Conservation (phyloP, 2,113 vertebrate species). For the Lontra canadensis region DNA sequence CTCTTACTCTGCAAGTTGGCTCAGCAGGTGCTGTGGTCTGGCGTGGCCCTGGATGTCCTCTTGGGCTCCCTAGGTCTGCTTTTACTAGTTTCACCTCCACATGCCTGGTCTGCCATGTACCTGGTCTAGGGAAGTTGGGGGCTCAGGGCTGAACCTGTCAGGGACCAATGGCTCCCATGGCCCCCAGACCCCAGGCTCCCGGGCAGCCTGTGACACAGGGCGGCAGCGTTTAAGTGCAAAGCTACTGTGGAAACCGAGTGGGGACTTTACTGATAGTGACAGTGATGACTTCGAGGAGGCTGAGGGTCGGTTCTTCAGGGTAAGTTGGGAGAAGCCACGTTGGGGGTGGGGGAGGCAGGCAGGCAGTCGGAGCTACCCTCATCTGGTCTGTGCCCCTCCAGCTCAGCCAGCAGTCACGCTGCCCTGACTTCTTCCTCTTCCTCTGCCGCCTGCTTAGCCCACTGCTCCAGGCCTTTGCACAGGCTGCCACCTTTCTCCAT, state of each 20-base stretch:
- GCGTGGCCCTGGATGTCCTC: neutral
- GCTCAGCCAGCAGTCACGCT: slow-evolving; percentile 87
- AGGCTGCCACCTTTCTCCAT: slow-evolving; percentile 82
- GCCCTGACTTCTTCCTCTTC: slow-evolving; percentile 90
- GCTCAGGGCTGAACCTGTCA: neutral
- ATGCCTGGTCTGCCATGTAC: neutral
- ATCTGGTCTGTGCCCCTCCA: slow-evolving; percentile 49
- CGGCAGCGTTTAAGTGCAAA: slow-evolving; percentile 57
- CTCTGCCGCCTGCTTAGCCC: slow-evolving; percentile 91
- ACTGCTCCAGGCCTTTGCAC: slow-evolving; percentile 85
- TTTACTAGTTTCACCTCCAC: neutral
- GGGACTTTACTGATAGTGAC: slow-evolving; percentile 87
- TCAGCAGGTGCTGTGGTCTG: neutral
- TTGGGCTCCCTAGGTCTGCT: neutral
- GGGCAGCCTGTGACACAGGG: slow-evolving; percentile 85
- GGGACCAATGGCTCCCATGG: neutral
- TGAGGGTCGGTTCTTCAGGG: slow-evolving; percentile 88
- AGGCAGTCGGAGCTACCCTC: neutral
- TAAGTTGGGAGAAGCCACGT: slow-evolving; percentile 49
- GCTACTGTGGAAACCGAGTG: slow-evolving; percentile 81
- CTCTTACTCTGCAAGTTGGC: neutral
- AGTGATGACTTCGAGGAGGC: slow-evolving; percentile 84
- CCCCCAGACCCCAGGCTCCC: slow-evolving; percentile 36
- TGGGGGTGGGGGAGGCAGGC: neutral
- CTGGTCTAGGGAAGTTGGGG: neutral